A percentile compares a stretch with the other conserved stretches of the same genome.
phyloP scores from a whole-genome alignment of 2,888 invertebrate species.

The Euplagia quadripunctaria region DNA sequence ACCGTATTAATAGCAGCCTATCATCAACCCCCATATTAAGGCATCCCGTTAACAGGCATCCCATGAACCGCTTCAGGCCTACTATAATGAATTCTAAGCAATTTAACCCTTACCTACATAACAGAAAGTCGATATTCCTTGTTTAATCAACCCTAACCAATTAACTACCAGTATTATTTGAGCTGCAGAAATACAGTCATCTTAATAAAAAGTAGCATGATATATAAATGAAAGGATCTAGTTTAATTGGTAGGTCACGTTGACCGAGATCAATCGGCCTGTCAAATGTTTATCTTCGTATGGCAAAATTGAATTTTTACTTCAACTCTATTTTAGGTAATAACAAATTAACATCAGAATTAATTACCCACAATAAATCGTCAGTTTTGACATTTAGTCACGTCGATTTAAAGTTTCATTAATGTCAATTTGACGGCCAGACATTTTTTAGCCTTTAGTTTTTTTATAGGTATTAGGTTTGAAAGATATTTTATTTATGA shows the following conservation, averaged over 20 bases:
- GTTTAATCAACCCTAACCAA: constrained; percentile 25
- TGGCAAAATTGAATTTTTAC: constrained; percentile 34
- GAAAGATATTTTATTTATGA: background rate
- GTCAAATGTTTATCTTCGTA: constrained; percentile 44
- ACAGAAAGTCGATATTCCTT: constrained; percentile 34
- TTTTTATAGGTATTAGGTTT: background rate
- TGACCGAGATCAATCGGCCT: constrained; percentile 50
- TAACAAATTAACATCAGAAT: constrained; percentile 20
- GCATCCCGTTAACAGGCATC: constrained; percentile 62
- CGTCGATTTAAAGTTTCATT: constrained; percentile 35
- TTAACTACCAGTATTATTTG: constrained; percentile 26
- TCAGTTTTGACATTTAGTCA: background rate
- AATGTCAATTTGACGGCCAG: constrained; percentile 15
- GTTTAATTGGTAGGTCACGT: constrained; percentile 31
- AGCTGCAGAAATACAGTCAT: constrained; percentile 20
- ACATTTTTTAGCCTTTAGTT: background rate
- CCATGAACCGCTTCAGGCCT: constrained; percentile 37
- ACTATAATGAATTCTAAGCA: constrained; percentile 19
- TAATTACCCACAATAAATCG: constrained; percentile 21
- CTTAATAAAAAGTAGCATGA: constrained; percentile 21
- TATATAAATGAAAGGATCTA: constrained; percentile 33
- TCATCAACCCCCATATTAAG: constrained; percentile 68
- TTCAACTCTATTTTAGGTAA: constrained; percentile 16
- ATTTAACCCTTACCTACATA: constrained; percentile 36
- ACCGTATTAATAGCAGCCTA: constrained; percentile 55